Percentiles rank a stretch among this genome's conserved stretches.
Evolutionary conservation across 30 jellyfish, hydroid and myxozoan species (phyloP).

Genomic region (Aurelia sp.): DNA sequence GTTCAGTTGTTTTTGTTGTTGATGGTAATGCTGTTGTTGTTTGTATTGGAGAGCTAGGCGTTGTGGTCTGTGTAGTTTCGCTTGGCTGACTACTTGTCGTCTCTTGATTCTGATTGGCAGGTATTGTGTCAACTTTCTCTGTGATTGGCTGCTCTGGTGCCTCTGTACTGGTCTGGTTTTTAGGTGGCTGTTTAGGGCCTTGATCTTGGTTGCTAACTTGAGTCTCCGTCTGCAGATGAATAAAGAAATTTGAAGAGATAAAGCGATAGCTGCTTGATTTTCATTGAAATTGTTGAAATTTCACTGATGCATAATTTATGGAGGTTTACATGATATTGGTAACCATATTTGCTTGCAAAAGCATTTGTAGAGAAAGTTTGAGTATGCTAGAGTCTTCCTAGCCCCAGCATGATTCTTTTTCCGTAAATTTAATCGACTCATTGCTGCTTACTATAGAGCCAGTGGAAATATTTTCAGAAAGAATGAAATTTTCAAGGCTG

Average conservation of each 20-base stretch:
- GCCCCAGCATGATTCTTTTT: too few relatives aligned
- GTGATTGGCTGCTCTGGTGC: slow-evolving; percentile 71
- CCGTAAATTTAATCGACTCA: too few relatives aligned
- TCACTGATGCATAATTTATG: too few relatives aligned
- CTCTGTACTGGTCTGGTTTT: slow-evolving; percentile 29
- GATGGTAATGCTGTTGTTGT: slow-evolving; percentile 18
- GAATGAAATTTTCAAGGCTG: too few relatives aligned
- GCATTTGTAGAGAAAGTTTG: too few relatives aligned
- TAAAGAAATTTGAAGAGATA: background rate
- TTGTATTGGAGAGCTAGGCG: background rate
- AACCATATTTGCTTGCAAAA: too few relatives aligned
- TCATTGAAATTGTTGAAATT: too few relatives aligned
- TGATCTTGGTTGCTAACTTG: background rate
- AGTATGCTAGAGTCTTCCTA: too few relatives aligned
- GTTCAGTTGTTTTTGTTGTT: slow-evolving; percentile 1
- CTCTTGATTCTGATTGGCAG: slow-evolving; percentile 39
- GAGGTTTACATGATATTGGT: too few relatives aligned
- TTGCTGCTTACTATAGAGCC: too few relatives aligned
- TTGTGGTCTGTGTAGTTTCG: slow-evolving; percentile 17
- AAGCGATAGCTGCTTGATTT: too few relatives aligned
- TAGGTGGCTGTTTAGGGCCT: slow-evolving; percentile 23
- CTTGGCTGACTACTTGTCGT: slow-evolving; percentile 3
- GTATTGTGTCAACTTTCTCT: slow-evolving; percentile 33
- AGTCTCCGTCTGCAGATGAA: background rate
- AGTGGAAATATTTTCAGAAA: too few relatives aligned